Base-by-base conservation (phyloP, 2,113 vertebrate genomes). In the Rostratula benghalensis region DNA sequence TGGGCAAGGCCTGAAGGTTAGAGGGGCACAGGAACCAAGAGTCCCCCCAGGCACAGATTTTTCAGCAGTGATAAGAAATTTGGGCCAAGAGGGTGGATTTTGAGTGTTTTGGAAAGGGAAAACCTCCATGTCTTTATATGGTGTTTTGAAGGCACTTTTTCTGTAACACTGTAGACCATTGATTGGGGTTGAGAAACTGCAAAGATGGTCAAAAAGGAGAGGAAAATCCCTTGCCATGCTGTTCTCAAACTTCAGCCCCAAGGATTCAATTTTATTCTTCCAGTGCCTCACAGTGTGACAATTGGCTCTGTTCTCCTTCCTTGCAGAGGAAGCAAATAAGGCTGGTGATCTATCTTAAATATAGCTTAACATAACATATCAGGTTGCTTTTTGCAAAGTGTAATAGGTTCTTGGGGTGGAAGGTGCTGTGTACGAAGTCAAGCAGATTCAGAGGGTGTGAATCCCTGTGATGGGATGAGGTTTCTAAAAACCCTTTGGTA, bases 261-360 rank as follows among this genome's bases (percentile, higher is more conserved):
- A 57, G 73, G 83, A 94, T 75, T 79, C 22, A 6, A 1, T 65
- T 90, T 65, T 60, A 20, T 4, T 89, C 87, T 90, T 90, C 82
- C 7, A 3, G 27, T 92, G 74, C 87, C 69, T 93, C 76, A 30
- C 30, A 61, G 78, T 8, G 1, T 76, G 68, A 90, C 74, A 54
- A 54, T 61, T 93, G 82, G 73, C 87, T 95, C 51, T 53, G 48
- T 37, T 92, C 41, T 86, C 61, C 53, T 92, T 83, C 84, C 92
- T 70, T 83, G 88, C 59, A 90, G 53, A 95, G 94, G 90, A 94
- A 90, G 78, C 7, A 8, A 87, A 70, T 81, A 63, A 89, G 56
- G 53, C 27, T 27, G 25, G 27, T 33, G 48, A 71, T 91, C 73
- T 33, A 39, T 70, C 64, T 87, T 14, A 46, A 23, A 5, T 2